Conservation (phyloP, 2,113 vertebrate species). For the Limnothrissa miodon region DNA sequence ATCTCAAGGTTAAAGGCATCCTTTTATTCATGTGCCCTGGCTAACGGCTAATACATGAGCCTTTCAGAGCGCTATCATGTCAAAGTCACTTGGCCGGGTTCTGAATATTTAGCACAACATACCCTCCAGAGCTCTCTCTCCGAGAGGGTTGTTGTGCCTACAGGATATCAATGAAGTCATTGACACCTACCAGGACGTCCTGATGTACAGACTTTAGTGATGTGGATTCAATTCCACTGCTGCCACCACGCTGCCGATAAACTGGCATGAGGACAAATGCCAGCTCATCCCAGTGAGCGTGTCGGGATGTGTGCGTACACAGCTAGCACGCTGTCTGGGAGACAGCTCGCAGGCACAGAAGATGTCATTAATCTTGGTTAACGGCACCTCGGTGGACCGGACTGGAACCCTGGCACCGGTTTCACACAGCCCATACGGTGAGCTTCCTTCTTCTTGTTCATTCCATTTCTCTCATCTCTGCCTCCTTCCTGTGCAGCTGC, state of each 20-base stretch:
- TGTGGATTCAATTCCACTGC: slow-evolving; percentile 28
- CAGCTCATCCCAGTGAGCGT: slow-evolving; percentile 26
- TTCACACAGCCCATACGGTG: not conserved
- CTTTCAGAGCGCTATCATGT: not conserved
- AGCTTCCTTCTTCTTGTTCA: not conserved
- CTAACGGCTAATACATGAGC: not conserved
- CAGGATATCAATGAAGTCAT: slow-evolving; percentile 33
- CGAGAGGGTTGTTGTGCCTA: not conserved
- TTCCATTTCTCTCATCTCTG: not conserved
- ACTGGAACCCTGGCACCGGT: not conserved
- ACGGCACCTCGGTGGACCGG: slow-evolving; percentile 35
- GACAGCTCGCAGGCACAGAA: slow-evolving; percentile 63
- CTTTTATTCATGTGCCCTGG: not conserved
- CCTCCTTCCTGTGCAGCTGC: not conserved
- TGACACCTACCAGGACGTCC: not conserved
- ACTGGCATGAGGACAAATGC: slow-evolving; percentile 37
- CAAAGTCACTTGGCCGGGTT: not conserved
- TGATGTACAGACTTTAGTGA: slow-evolving; percentile 32
- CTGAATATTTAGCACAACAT: not conserved
- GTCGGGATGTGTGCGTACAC: slow-evolving; percentile 35
- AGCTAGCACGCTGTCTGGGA: not conserved
- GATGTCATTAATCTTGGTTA: slow-evolving; percentile 66
- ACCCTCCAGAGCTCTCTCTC: not conserved
- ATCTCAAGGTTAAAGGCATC: not conserved
- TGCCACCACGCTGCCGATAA: slow-evolving; percentile 20